Percentiles rank a stretch among this genome's conserved stretches.
phyloP scores from a whole-genome alignment of 2,888 invertebrate species.

The Phasia obesa region DNA sequence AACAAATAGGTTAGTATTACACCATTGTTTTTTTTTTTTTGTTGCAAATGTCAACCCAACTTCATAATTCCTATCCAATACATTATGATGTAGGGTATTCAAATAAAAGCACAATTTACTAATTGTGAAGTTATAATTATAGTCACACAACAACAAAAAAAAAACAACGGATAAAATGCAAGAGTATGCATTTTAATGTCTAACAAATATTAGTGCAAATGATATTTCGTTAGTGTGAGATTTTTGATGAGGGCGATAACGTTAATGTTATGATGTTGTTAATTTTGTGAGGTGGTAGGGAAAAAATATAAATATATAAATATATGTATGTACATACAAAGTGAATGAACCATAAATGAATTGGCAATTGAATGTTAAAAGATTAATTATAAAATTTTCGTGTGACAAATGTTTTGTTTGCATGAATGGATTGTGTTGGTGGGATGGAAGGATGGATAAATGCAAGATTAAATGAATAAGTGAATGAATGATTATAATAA shows the following conservation, averaged over 20 bases:
- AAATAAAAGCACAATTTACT: not conserved
- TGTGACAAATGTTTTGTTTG: constrained; percentile 61
- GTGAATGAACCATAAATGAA: constrained; percentile 55
- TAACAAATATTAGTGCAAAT: constrained; percentile 55
- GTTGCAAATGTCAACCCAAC: not conserved
- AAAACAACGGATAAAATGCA: not conserved
- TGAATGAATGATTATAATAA: constrained; percentile 36
- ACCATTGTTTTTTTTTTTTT: not conserved
- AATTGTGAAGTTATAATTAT: constrained; percentile 35
- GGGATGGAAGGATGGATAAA: not conserved
- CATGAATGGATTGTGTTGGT: constrained; percentile 10
- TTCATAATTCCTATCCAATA: not conserved
- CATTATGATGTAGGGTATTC: not conserved
- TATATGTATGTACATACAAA: too few relatives aligned
- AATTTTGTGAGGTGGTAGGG: not conserved
- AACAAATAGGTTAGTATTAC: too few relatives aligned
- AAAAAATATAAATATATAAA: not conserved
- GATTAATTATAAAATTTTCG: constrained; percentile 49
- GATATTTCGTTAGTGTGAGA: constrained; percentile 43
- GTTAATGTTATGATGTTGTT: constrained; percentile 1
- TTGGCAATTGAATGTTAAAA: constrained; percentile 59
- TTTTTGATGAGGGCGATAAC: constrained; percentile 15
- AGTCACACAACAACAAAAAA: not conserved
- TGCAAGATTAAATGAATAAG: not conserved
- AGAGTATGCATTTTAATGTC: constrained; percentile 45